Percentiles rank a stretch among this genome's conserved stretches.
Conservation (phyloP, 2,797 vertebrate genomes). For the Sebastes paucispinis region DNA sequence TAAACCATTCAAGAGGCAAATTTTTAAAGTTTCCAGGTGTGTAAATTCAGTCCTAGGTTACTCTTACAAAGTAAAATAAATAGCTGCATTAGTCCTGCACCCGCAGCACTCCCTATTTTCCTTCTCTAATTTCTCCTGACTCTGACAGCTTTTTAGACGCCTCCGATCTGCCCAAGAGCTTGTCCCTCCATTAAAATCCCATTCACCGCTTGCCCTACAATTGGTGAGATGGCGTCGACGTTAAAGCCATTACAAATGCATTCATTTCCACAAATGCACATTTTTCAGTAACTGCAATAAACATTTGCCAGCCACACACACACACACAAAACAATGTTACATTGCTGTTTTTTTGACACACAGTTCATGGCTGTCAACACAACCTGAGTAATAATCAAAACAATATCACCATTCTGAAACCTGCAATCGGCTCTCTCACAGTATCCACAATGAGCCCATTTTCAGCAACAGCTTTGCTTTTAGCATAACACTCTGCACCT, state of each 20-base stretch:
- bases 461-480: slow-evolving; percentile 33
- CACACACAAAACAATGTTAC: slow-evolving; percentile 12
- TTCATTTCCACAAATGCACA: slow-evolving; percentile 53
- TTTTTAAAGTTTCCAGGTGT: slow-evolving; percentile 40
- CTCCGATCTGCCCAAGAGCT: slow-evolving; percentile 21
- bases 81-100: slow-evolving; percentile 10
- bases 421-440: slow-evolving; percentile 27
- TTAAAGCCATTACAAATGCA: slow-evolving; percentile 43
- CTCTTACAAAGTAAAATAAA: slow-evolving; percentile 1
- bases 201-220: slow-evolving; percentile 36
- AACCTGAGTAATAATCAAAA: slow-evolving; percentile 57
- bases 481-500: slow-evolving; percentile 11
- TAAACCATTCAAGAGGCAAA: slow-evolving; percentile 13
- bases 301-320: slow-evolving; percentile 23
- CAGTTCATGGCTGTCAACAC: slow-evolving; percentile 51
- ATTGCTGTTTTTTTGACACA: slow-evolving; percentile 45
- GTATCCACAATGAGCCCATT: slow-evolving; percentile 30
- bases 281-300: slow-evolving; percentile 46
- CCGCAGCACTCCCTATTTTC: slow-evolving; percentile 25
- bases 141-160: slow-evolving; percentile 26
- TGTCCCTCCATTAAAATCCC: slow-evolving; percentile 57
- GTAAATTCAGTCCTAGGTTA: slow-evolving; percentile 35
- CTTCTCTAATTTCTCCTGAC: slow-evolving; percentile 19
- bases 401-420: slow-evolving; percentile 35
- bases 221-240: slow-evolving; percentile 32